Conservation (phyloP, 2,797 vertebrate species). For the Leuciscus waleckii region DNA sequence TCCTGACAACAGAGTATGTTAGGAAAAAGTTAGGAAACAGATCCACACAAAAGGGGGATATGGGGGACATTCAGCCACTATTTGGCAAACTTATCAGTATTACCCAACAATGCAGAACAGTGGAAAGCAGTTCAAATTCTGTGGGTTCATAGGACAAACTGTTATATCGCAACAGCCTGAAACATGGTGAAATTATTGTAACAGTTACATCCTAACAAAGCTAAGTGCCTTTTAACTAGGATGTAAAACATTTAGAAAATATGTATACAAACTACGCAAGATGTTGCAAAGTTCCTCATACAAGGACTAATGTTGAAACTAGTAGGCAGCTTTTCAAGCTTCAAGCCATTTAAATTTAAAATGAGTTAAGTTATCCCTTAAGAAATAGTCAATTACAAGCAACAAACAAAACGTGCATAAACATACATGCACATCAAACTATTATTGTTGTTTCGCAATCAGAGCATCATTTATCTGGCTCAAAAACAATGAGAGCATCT, state of each 20-base stretch:
- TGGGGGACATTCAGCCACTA: neutral
- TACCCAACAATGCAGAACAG: constrained; percentile 15
- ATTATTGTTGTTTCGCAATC: neutral
- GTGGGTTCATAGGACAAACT: neutral
- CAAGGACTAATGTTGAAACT: neutral
- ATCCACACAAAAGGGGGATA: neutral
- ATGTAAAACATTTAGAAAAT: neutral
- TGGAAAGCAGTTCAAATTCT: neutral
- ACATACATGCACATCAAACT: neutral
- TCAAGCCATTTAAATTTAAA: neutral
- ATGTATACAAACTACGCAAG: neutral
- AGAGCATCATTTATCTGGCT: neutral
- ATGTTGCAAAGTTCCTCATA: constrained; percentile 6
- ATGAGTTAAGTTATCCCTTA: neutral
- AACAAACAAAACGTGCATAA: neutral
- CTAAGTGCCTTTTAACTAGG: neutral
- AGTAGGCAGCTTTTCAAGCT: neutral
- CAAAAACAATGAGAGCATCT: neutral
- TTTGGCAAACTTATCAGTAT: neutral
- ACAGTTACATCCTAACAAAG: neutral
- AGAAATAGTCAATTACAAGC: neutral
- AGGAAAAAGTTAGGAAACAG: neutral
- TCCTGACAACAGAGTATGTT: constrained; percentile 62
- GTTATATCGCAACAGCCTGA: neutral
- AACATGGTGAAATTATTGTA: neutral